A percentile compares a stretch with the other conserved stretches of the same genome.
Conservation (phyloP, 2,113 vertebrate genomes). For the Zosterops borbonicus region DNA sequence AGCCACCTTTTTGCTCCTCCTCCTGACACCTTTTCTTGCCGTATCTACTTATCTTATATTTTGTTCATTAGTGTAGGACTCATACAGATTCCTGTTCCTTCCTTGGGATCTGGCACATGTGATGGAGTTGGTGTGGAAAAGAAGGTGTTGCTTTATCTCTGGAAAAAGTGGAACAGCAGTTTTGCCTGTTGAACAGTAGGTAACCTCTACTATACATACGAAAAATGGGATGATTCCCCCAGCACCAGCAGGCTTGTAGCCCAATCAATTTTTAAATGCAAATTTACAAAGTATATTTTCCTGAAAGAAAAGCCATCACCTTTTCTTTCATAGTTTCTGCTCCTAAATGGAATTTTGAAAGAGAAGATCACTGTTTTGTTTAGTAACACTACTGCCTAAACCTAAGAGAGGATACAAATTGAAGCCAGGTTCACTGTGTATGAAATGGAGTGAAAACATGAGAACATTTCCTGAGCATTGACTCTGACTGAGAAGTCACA, state of each 20-base stretch:
- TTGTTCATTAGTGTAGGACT: background rate
- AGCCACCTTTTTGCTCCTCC: background rate
- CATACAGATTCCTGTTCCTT: background rate
- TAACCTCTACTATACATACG: background rate
- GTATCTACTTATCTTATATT: background rate
- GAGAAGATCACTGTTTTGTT: background rate
- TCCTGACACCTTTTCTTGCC: background rate
- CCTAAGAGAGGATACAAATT: background rate
- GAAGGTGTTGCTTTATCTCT: background rate
- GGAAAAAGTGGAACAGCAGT: background rate
- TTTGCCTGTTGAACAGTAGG: background rate
- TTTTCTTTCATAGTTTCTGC: background rate
- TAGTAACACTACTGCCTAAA: background rate
- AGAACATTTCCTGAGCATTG: background rate
- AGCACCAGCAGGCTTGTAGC: background rate
- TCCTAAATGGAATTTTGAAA: background rate
- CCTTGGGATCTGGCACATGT: rapidly evolving
- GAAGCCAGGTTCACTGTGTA: background rate
- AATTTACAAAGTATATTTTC: background rate
- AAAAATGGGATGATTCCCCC: background rate
- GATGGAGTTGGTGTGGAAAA: background rate
- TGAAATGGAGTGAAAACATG: background rate
- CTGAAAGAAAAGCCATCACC: background rate
- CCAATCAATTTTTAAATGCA: background rate
- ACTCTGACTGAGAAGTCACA: background rate